Base-by-base conservation (phyloP, 2,888 invertebrate species). In the Thymelicus lineola region DNA sequence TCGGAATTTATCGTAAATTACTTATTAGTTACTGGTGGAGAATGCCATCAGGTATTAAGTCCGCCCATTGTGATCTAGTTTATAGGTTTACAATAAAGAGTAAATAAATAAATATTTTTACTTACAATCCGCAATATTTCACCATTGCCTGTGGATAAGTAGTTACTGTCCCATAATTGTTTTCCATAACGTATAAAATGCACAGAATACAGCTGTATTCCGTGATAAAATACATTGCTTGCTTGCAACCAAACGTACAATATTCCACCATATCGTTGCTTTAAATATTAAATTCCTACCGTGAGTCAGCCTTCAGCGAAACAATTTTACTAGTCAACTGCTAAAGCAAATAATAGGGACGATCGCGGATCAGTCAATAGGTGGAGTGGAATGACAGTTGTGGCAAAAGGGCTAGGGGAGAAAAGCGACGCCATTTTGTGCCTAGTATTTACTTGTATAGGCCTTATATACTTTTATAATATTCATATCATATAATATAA, bases 341-440 rank as follows among this genome's bases (percentile, higher is more conserved):
- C 50, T 20, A 46, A 48, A 66, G 53, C 60, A 67, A 67, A 67
- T 67, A 67, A 42, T 28, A 10, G 66, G 66, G 66, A 42, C 15
- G 50, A 42, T 42, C 42, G 42, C 12, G 38, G 42, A 60, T 66
- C 77, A 77, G 76, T 81, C 80, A 80, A 80, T 80, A 78, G 55
- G 63, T 76, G 76, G 76, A 81, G 79, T 76, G 75, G 76, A 80
- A 79, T 83, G 85, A 80, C 85, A 84, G 82, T 80, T 82, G 80
- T 86, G 83, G 84, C 82, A 83, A 78, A 48, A 48, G 42, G 46
- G 62, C 76, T 79, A 82, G 17, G 61, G 61, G 35, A n/a, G 48
- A 70, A 73, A 71, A 63, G 67, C 78, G 79, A 81, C 82, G 74
- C 80, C 84, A 83, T 83, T 80, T 84, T 83, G 76, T 72, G 45